Base-by-base conservation (phyloP, 2,113 vertebrate species). In the Rostratula benghalensis region DNA sequence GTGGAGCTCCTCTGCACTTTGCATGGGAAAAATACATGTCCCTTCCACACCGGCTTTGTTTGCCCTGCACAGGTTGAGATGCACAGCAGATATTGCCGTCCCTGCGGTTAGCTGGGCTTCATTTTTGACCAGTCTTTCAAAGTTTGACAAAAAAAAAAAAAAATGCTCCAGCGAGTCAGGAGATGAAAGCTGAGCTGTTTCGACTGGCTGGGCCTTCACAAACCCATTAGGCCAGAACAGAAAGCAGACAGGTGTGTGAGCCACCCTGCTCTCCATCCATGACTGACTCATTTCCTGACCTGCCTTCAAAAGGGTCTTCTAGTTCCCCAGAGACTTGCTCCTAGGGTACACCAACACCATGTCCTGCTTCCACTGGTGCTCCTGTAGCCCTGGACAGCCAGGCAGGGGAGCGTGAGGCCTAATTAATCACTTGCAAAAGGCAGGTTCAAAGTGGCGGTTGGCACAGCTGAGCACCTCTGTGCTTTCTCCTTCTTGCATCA, bases 131-230 rank as follows among this genome's bases (percentile, higher is more conserved):
- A 2, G 56, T 74, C 57, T 89, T 95, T 94, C 87, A 83, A 87
- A 89, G 65, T 56, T 89, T 8, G 17, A 81, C 87, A 92, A 90
- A 96, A 43, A 91, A 96, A 81, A 85, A 92, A 90, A 96, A 43
- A 91, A 96, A 94, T 89, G 80, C 89, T 96, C 94, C 87, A 92
- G 73, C 3, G 11, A 85, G 59, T 85, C 80, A 69, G 85, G 80
- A 96, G 94, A 76, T 91, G 81, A 94, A 96, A 95, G 70, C 68
- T 1, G 3, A 88, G 31, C 71, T 69, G 89, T 83, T 94, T 87
- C 0, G 0, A 67, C 50, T 83, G 69, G 33, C 85, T 91, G 87
- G 24, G 63, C 54, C 67, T 93, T 97, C 92, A 91, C 50, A 81
- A 92, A 93, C 30, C 37, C 39, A 57, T 27, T 56, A 51, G 86